phyloP scores from a whole-genome alignment of 2,888 invertebrate species.

The Rhingia campestris region DNA sequence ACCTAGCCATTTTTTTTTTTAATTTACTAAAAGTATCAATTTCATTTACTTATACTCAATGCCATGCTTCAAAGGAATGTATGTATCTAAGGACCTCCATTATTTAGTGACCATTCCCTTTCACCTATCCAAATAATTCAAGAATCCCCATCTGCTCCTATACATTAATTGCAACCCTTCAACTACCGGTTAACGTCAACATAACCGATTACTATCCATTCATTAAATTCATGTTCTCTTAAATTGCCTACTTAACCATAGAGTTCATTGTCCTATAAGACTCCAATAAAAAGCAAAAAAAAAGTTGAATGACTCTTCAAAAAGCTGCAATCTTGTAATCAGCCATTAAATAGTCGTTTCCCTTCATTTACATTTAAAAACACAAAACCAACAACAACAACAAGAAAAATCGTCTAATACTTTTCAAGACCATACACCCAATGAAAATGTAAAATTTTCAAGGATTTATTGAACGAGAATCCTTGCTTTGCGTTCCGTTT shows the following conservation, averaged over 20 bases:
- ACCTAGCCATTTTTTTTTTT: no score
- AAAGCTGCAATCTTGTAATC: conserved; percentile 21
- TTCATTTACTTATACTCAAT: no score
- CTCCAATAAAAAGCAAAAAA: not conserved
- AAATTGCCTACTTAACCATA: not conserved
- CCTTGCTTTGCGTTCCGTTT: conserved; percentile 62
- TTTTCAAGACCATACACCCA: conserved; percentile 31
- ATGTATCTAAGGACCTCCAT: no score
- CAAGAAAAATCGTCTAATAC: not conserved
- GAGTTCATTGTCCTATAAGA: conserved; percentile 63
- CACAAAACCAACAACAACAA: not conserved
- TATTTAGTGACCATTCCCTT: no score
- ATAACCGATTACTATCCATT: no score
- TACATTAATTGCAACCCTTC: no score
- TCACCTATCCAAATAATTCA: no score
- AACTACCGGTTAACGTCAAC: no score
- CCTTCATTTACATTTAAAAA: conserved; percentile 34
- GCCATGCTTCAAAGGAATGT: no score
- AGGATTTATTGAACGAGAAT: conserved; percentile 69
- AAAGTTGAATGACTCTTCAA: not conserved
- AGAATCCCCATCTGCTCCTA: no score
- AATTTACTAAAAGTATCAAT: no score
- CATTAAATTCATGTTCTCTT: no score
- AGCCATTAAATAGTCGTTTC: conserved; percentile 23
- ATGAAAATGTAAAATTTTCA: conserved; percentile 38